Evolutionary conservation across 1,140 invertebrate genomes (phyloP).

Genomic region (Halesus radiatus): DNA sequence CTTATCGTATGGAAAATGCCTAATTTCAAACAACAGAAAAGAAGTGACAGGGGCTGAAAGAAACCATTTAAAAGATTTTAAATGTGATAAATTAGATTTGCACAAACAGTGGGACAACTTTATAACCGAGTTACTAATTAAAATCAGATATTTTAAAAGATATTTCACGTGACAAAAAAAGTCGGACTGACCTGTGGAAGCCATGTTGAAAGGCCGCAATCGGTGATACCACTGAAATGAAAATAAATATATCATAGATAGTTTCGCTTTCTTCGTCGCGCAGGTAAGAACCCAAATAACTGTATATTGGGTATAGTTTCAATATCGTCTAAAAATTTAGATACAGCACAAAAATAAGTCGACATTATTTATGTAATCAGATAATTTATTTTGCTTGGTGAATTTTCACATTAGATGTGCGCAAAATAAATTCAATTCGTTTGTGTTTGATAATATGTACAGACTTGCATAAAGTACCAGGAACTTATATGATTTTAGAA

Average conservation of each 20-base stretch:
- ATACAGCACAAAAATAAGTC: too few relatives aligned
- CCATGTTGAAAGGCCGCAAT: conserved; percentile 70
- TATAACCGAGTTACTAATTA: conserved; percentile 20
- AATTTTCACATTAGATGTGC: too few relatives aligned
- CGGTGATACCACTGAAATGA: conserved; percentile 63
- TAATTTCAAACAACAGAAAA: conserved; percentile 57
- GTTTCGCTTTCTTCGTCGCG: background rate
- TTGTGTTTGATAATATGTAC: too few relatives aligned
- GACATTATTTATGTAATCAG: too few relatives aligned
- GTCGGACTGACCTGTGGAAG: conserved; percentile 70
- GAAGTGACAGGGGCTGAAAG: background rate
- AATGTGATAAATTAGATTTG: background rate
- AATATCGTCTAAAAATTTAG: too few relatives aligned
- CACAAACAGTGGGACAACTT: conserved; percentile 24
- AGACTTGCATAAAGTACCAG: too few relatives aligned
- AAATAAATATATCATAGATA: conserved; percentile 29
- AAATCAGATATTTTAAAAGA: conserved; percentile 44
- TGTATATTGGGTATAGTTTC: background rate
- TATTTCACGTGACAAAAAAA: conserved; percentile 65
- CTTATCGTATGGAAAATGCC: conserved; percentile 60
- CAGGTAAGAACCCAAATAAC: background rate
- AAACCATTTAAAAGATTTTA: background rate
- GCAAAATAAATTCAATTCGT: too few relatives aligned
- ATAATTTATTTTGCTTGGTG: too few relatives aligned
- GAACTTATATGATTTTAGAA: too few relatives aligned